Conservation (phyloP, 2,113 vertebrate species). For the Brevimyrus niger region DNA sequence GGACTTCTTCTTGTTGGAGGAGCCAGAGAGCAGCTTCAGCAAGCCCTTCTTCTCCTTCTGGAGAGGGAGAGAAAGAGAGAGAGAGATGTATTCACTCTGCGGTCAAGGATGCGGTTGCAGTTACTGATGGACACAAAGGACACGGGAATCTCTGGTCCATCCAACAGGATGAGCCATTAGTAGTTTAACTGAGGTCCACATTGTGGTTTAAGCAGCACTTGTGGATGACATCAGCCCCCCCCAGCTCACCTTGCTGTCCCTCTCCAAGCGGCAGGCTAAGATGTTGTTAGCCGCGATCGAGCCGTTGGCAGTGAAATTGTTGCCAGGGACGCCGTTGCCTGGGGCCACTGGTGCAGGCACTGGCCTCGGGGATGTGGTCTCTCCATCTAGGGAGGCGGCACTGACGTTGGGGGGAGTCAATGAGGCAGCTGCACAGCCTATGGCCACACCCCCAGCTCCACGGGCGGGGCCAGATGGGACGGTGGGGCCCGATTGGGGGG, state of each 20-base stretch:
- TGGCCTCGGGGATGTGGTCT: conserved; percentile 51
- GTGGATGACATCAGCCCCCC: background rate
- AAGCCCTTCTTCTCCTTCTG: conserved; percentile 96
- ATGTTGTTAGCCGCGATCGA: conserved; percentile 47
- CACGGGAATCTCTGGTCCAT: background rate
- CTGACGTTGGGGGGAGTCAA: conserved; percentile 66
- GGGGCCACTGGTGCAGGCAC: conserved; percentile 44
- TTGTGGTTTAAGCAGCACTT: background rate
- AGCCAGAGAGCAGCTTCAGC: conserved; percentile 81
- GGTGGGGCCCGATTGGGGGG: conserved; percentile 56
- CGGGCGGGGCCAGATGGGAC: conserved; percentile 54
- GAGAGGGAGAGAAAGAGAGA: conserved; percentile 21
- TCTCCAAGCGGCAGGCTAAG: conserved; percentile 69
- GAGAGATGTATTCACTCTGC: background rate
- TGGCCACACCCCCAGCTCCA: conserved; percentile 42
- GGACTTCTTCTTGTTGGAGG: conserved; percentile 85
- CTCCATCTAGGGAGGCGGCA: conserved; percentile 70
- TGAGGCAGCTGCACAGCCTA: conserved; percentile 72
- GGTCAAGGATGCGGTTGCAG: background rate
- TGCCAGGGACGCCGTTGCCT: conserved; percentile 57
- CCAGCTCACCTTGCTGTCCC: conserved; percentile 75
- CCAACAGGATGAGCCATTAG: background rate
- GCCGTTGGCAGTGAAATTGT: conserved; percentile 13
- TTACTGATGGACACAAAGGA: no score
- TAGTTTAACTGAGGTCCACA: background rate